These are phyloP conservation scores for Xyrauchen texanus DNA, from an alignment of 2,113 vertebrate species.

Conservation along the genomic window DNA sequence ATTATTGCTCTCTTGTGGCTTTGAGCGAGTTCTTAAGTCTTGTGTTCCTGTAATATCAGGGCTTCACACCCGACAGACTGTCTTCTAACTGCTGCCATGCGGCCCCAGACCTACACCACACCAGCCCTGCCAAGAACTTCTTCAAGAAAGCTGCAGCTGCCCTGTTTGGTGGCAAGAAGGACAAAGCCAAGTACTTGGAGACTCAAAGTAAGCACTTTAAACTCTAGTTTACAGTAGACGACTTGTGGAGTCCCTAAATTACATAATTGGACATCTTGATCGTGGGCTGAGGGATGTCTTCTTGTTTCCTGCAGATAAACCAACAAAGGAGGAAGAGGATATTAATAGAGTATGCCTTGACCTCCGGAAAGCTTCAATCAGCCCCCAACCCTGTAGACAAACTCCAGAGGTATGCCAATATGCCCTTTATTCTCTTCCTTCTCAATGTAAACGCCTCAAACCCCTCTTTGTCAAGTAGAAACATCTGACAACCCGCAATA, in stretches of 20 bases:
- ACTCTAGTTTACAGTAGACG: too few relatives aligned
- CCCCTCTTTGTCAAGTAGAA: background rate
- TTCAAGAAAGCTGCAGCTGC: constrained; percentile 88
- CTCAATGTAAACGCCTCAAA: background rate
- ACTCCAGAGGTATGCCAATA: constrained; percentile 74
- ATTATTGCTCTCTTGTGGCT: background rate
- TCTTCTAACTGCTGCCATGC: constrained; percentile 83
- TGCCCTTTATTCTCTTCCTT: background rate
- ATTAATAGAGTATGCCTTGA: constrained; percentile 85
- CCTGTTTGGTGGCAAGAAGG: constrained; percentile 87
- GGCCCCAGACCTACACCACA: constrained; percentile 83
- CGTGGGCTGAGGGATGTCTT: background rate
- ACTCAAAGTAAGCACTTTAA: constrained; percentile 74
- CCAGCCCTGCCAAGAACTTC: constrained; percentile 87
- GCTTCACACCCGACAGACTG: constrained; percentile 84
- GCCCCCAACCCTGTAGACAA: constrained; percentile 76
- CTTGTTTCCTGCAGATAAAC: constrained; percentile 68
- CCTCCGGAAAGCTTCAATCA: constrained; percentile 81
- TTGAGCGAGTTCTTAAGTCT: background rate
- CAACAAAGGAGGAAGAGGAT: constrained; percentile 80
- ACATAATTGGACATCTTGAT: background rate
- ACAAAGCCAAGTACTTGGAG: constrained; percentile 85
- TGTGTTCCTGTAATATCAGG: constrained; percentile 64
- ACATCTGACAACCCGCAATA: too few relatives aligned
- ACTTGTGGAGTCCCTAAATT: too few relatives aligned